phyloP scores from a whole-genome alignment of 2,888 invertebrate species.

The Mechanitis mazaeus region DNA sequence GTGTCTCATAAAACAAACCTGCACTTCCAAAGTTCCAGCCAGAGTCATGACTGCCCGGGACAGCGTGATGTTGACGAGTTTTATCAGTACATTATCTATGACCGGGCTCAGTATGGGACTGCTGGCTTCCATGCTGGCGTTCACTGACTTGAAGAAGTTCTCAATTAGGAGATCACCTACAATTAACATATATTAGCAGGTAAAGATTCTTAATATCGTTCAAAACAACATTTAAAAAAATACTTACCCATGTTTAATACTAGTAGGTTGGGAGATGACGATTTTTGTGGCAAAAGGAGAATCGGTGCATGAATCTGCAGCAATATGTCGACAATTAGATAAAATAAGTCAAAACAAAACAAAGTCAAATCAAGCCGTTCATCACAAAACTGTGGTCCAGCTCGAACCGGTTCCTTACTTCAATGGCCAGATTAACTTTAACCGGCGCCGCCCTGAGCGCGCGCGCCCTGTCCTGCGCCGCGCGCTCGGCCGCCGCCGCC shows the following conservation, averaged over 20 bases:
- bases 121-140: conserved; percentile 43
- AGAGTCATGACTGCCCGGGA: conserved; percentile 84
- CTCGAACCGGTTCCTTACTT: conserved; percentile 45
- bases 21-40: conserved; percentile 83
- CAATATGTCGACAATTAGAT: conserved; percentile 1
- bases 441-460: conserved; percentile 67
- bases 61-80: conserved; percentile 81
- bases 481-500: conserved; percentile 56
- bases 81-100: conserved; percentile 83
- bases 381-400: not conserved
- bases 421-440: conserved; percentile 78
- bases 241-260: conserved; percentile 82
- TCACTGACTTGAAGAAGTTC: conserved; percentile 84
- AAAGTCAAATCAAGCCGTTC: not conserved
- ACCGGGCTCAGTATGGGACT: conserved; percentile 67
- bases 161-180: conserved; percentile 85
- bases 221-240: not conserved
- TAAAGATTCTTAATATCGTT: not conserved
- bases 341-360: not conserved
- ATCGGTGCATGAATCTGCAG: conserved; percentile 82
- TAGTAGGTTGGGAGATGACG: conserved; percentile 85
- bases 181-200: conserved; percentile 4
- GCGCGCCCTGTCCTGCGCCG: conserved; percentile 48
- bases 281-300: conserved; percentile 85
- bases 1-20: conserved; percentile 56